A percentile compares a stretch with the other conserved stretches of the same genome.
Conservation (phyloP, 2,797 vertebrate genomes). For the Anolis apletophallus region DNA sequence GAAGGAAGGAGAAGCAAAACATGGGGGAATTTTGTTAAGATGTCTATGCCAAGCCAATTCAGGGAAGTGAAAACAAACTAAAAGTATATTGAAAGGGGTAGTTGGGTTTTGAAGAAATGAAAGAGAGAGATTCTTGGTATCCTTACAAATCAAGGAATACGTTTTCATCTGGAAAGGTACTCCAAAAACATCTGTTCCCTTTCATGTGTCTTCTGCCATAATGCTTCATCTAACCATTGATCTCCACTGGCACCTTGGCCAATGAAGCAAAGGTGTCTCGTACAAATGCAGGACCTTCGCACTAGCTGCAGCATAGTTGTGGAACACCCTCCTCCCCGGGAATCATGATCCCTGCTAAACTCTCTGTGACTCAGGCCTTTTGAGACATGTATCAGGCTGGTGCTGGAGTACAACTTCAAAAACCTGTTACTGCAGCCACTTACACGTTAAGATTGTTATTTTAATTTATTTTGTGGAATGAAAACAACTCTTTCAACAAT, state of each 20-base stretch:
- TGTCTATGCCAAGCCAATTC: slow-evolving; percentile 15
- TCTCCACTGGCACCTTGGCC: no score
- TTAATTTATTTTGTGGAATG: not conserved
- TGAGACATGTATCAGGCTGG: not conserved
- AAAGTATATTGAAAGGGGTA: slow-evolving; percentile 55
- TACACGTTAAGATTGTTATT: not conserved
- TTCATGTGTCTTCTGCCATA: not conserved
- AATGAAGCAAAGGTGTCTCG: not conserved
- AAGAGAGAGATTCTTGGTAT: slow-evolving; percentile 66
- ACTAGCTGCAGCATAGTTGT: not conserved
- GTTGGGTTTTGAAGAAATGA: slow-evolving; percentile 61
- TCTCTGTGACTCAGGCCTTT: not conserved
- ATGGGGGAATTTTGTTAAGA: slow-evolving; percentile 60
- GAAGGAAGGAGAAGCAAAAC: slow-evolving; percentile 54
- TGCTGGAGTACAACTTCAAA: not conserved
- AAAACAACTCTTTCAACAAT: not conserved
- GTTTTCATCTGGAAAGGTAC: slow-evolving; percentile 46
- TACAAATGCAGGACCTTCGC: not conserved
- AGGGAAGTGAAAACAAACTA: slow-evolving; percentile 68
- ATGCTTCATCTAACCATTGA: not conserved
- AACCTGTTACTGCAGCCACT: not conserved
- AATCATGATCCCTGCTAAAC: not conserved
- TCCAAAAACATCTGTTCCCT: not conserved
- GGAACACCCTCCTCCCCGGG: not conserved
- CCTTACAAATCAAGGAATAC: slow-evolving; percentile 37